Evolutionary conservation across 1,140 invertebrate species (phyloP).

Genomic region (Polypedilum pembai): DNA sequence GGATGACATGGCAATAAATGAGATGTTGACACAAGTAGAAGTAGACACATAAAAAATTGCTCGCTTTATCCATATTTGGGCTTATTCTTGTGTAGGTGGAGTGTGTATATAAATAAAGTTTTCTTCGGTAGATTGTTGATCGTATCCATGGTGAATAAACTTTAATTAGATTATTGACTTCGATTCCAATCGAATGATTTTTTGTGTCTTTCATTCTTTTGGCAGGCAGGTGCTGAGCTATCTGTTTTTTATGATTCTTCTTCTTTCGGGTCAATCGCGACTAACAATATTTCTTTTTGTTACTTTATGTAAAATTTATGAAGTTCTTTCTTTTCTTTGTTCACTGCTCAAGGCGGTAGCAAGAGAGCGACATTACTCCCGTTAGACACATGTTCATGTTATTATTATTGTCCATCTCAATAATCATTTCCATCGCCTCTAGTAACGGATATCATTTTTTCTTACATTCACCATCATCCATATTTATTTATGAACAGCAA

Average conservation of each 20-base stretch:
- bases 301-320: constrained; percentile 10
- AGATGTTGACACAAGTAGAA: constrained; percentile 4
- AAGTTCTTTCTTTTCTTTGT: not conserved
- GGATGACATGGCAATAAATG: not conserved
- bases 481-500: not conserved
- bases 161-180: constrained; percentile 27
- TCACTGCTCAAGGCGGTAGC: not conserved
- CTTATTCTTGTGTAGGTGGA: not conserved
- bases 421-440: constrained; percentile 26
- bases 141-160: not conserved
- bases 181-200: not conserved
- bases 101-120: not conserved
- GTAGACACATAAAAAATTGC: not conserved
- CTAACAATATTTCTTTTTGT: not conserved
- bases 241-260: no score
- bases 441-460: constrained; percentile 26
- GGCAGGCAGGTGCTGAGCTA: no score
- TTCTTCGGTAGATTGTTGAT: not conserved
- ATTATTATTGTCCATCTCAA: constrained; percentile 6
- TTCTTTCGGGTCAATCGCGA: no score
- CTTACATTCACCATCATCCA: constrained; percentile 3
- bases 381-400: constrained; percentile 14
- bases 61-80: constrained; percentile 16
- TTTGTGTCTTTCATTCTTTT: no score
- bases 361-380: constrained; percentile 7